These are phyloP conservation scores for Lasioglossum baleicum DNA, from an alignment of 1,140 invertebrate genomes.

Conservation along the genomic window DNA sequence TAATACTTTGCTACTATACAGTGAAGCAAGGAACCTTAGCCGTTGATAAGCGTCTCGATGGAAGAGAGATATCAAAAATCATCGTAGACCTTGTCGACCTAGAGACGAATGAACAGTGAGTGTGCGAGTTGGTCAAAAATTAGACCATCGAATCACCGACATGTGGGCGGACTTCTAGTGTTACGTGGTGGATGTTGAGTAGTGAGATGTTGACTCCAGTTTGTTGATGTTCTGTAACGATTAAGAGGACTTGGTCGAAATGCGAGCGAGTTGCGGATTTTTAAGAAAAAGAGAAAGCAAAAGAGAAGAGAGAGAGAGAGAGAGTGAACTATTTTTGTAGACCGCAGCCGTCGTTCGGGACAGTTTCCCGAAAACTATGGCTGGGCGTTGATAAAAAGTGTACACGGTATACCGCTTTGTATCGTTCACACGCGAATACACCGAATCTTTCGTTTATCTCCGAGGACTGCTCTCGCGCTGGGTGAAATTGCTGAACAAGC, in stretches of 20 bases:
- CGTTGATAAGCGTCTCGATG: background rate
- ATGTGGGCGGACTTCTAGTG: no score
- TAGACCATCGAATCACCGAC: no score
- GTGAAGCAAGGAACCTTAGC: background rate
- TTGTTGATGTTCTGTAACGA: slow-evolving; percentile 13
- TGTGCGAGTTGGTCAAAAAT: no score
- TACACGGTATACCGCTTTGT: slow-evolving; percentile 10
- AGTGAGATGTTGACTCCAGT: slow-evolving; percentile 14
- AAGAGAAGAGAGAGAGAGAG: slow-evolving; percentile 26
- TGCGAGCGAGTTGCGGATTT: background rate
- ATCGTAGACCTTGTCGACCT: background rate
- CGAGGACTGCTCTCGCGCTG: background rate
- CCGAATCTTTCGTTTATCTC: background rate
- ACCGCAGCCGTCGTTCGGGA: slow-evolving; percentile 17
- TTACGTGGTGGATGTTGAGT: background rate
- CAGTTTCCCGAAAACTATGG: background rate
- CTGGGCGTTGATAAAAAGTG: slow-evolving; percentile 28
- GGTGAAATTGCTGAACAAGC: background rate
- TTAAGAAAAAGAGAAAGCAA: slow-evolving; percentile 5
- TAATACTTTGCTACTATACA: no score
- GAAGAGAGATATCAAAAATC: background rate
- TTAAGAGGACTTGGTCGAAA: background rate
- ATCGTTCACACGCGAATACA: background rate
- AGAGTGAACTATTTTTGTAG: slow-evolving; percentile 59
- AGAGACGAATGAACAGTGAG: background rate